phyloP scores from a whole-genome alignment of 2,113 vertebrate species.

The Hippocampus comes region DNA sequence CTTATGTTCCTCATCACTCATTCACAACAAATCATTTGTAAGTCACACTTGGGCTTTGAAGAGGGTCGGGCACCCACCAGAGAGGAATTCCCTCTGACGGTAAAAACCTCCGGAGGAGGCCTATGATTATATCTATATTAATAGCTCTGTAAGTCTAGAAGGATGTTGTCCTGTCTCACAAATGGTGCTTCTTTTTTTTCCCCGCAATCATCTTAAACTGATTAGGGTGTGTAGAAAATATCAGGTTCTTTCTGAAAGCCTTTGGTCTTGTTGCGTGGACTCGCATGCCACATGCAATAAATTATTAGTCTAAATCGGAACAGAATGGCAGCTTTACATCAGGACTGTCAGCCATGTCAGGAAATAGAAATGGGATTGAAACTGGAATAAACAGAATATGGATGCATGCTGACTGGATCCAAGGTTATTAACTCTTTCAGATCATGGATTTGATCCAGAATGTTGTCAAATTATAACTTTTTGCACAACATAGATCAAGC shows the following conservation, averaged over 20 bases:
- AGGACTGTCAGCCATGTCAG: conserved; percentile 58
- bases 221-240: conserved; percentile 75
- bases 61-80: conserved; percentile 55
- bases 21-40: conserved; percentile 73
- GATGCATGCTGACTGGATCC: conserved; percentile 45
- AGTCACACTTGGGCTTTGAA: conserved; percentile 75
- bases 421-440: conserved; percentile 54
- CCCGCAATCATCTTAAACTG: conserved; percentile 80
- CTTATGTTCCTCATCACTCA: conserved; percentile 70
- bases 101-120: conserved; percentile 63
- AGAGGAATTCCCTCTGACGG: conserved; percentile 66
- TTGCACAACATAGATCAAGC: background rate
- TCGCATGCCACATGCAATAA: conserved; percentile 75
- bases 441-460: conserved; percentile 23
- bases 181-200: conserved; percentile 61
- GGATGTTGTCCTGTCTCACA: conserved; percentile 67
- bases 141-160: conserved; percentile 65
- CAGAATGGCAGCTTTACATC: conserved; percentile 70
- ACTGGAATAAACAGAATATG: conserved; percentile 55
- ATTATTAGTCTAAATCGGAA: conserved; percentile 77
- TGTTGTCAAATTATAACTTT: background rate
- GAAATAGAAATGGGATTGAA: conserved; percentile 57
- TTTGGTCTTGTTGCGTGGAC: conserved; percentile 70
- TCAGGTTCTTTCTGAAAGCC: conserved; percentile 64
- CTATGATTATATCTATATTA: conserved; percentile 78